Base-by-base conservation (phyloP, 2,888 invertebrate genomes). In the Lutraria lutraria region DNA sequence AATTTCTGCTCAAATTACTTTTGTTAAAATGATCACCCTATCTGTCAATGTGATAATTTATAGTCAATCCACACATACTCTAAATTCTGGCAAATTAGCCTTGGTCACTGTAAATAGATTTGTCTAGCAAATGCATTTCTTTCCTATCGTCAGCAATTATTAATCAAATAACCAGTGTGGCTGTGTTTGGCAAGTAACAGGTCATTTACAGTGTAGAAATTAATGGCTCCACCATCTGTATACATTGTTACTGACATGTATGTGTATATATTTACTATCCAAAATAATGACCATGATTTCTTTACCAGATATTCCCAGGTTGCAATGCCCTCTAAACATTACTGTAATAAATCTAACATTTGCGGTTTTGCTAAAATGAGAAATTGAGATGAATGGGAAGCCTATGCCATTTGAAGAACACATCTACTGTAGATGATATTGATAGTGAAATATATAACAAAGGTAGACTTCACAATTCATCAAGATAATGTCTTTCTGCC, bases 231-330 rank as follows among this genome's bases (percentile, higher is more conserved):
- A 31, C 85, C 80, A 85, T 76, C 85, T 85, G 85, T 85, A 80
- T 60, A 85, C 79, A n/a, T 79, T n/a, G 54, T 85, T 53, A 79
- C 79, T 52, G 43, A 29, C 52, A 63, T 31, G 76, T 56, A 52
- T 19, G 56, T 80, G 85, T 85, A 60, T 85, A 85, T 43, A 56
- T 84, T 72, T 60, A 60, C 19, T 43, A 56, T 56, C 56, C 80
- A 85, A 79, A 54, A 54, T 85, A 85, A 85, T 80, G 80, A 63
- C 85, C 79, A 43, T 85, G 60, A 85, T 80, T 79, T 80, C 56
- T 85, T 85, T 54, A 60, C 85, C 85, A 85, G 85, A 85, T 31
- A 31, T 80, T 54, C 80, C 80, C 56, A 85, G 85, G 85, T 85
- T 85, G 85, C 34, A n/a, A 54, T 80, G 85, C 85, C 80, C 85